Conservation (phyloP, 2,797 vertebrate genomes). For the Onychomys torridus region DNA sequence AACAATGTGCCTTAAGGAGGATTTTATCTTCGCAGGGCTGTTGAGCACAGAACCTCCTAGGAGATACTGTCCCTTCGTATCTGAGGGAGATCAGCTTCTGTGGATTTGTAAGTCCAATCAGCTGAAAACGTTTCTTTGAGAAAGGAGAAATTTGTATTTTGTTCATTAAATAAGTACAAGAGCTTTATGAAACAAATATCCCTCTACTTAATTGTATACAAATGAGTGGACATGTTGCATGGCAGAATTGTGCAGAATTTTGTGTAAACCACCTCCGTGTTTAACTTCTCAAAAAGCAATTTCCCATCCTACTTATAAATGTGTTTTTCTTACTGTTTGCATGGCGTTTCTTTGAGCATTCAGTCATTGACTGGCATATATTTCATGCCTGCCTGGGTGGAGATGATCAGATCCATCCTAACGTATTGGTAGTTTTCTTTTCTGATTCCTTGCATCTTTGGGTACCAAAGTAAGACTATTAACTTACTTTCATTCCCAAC, state of each 20-base stretch:
- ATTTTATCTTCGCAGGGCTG: constrained; percentile 20
- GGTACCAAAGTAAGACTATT: background rate
- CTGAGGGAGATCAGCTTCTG: constrained; percentile 34
- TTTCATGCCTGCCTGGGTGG: background rate
- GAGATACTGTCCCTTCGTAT: constrained; percentile 45
- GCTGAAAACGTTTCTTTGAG: constrained; percentile 34
- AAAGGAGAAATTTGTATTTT: constrained; percentile 11
- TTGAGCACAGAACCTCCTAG: background rate
- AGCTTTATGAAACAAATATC: background rate
- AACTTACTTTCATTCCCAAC: constrained; percentile 31
- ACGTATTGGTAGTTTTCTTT: background rate
- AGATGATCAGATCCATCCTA: background rate
- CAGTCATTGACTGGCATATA: background rate
- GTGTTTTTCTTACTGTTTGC: background rate
- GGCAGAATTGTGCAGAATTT: background rate
- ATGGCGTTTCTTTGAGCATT: background rate
- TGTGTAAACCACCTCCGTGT: background rate
- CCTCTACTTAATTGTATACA: constrained; percentile 7
- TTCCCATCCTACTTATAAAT: constrained; percentile 9
- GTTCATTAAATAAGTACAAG: constrained; percentile 31
- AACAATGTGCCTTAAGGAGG: constrained; percentile 1
- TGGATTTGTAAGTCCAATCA: constrained; percentile 52
- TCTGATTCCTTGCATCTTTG: constrained; percentile 33
- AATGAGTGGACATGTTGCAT: background rate
- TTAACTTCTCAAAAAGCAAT: constrained; percentile 41